Base-by-base conservation (phyloP, 2,113 vertebrate genomes). In the Aleadryas rufinucha region DNA sequence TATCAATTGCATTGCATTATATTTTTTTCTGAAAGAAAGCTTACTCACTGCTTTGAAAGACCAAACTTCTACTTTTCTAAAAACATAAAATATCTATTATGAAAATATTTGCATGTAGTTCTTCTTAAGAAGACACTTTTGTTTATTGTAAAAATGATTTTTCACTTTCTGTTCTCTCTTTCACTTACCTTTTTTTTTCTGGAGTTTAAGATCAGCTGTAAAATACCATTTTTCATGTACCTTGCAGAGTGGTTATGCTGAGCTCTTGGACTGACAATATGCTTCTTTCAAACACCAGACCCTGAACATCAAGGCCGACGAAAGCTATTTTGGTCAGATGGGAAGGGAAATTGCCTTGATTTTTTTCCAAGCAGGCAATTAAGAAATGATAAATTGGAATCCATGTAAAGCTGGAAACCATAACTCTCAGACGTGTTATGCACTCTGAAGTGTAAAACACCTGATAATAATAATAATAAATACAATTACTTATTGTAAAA, bases 321-420 rank as follows among this genome's bases (percentile, higher is more conserved):
- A 97, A 88, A 37, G 37, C 31, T 84, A 31, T 89, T 94, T 93
- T 94, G 80, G 95, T 97, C 97, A 97, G 84, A 95, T 89, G 94
- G 94, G 78, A 95, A 96, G 89, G 94, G 84, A 98, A 97, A 97
- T 97, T 95, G 84, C 88, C 52, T 98, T 98, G 97, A 97, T 96
- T 97, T 97, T 96, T 74, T 96, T 98, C 97, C 97, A 97, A 97
- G 88, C 74, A 97, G 86, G 82, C 95, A 98, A 98, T 98, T 98
- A 98, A 96, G 91, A 84, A 45, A 96, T 98, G 96, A 98, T 97
- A 91, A 95, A 98, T 97, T 97, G 84, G 94, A 97, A 97, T 97
- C 66, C 65, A 68, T 78, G 71, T 85, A 81, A 97, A 96, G 53
- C 42, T 69, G 68, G 94, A 97, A 95, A 79, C 54, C 47, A 54